Conservation (phyloP, 2,888 invertebrate genomes). For the Meliscaeva auricollis region DNA sequence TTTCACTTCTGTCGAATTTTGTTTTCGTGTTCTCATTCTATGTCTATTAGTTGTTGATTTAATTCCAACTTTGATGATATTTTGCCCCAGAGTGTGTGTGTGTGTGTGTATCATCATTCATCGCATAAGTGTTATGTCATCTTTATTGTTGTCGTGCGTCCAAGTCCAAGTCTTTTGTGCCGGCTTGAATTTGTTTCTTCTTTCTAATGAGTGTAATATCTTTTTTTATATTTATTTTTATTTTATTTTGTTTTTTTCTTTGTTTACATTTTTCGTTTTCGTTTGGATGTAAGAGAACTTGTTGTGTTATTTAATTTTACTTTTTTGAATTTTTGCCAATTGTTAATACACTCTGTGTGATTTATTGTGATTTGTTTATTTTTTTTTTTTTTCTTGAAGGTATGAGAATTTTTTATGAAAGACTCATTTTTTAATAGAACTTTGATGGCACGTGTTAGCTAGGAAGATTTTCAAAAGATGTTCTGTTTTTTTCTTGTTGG, state of each 20-base stretch:
- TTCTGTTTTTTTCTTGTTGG: neutral
- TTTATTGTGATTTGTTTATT: slow-evolving; percentile 41
- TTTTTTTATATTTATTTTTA: slow-evolving; percentile 27
- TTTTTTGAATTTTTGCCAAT: slow-evolving; percentile 55
- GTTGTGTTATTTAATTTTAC: slow-evolving; percentile 33
- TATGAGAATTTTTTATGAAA: neutral
- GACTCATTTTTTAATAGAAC: slow-evolving; percentile 2
- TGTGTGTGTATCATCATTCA: slow-evolving; percentile 24
- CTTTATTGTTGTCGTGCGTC: neutral
- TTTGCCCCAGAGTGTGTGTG: slow-evolving; percentile 14
- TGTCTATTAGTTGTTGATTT: neutral
- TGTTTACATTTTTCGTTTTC: slow-evolving; percentile 38
- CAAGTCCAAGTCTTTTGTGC: slow-evolving; percentile 13
- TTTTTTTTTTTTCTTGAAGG: neutral
- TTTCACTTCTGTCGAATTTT: neutral
- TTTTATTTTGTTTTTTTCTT: slow-evolving; percentile 26
- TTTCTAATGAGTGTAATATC: slow-evolving; percentile 24
- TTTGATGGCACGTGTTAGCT: slow-evolving; percentile 19
- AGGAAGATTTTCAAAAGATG: neutral
- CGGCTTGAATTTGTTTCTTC: slow-evolving; percentile 45
- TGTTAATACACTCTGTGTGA: slow-evolving; percentile 36
- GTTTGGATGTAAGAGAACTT: slow-evolving; percentile 15
- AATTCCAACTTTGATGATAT: neutral
- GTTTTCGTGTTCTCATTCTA: neutral
- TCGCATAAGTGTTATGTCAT: slow-evolving; percentile 52